These are phyloP conservation scores for Cercopithecus petaurista DNA, from an alignment of 2,797 vertebrate species.

Conservation along the genomic window DNA sequence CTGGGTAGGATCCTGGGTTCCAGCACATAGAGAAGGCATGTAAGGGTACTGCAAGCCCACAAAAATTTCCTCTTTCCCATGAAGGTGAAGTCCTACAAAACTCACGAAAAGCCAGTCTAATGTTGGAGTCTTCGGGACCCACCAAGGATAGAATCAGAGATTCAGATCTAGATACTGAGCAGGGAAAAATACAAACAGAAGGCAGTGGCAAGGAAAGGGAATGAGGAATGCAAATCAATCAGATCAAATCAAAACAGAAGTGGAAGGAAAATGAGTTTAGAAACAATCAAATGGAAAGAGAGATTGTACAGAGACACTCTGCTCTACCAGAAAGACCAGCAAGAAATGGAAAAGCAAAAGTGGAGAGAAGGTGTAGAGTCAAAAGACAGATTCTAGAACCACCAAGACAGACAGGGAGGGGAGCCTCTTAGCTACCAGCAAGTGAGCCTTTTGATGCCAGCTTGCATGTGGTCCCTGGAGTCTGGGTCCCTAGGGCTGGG, in stretches of 20 bases:
- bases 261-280: neutral
- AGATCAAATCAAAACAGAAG: neutral
- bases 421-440: neutral
- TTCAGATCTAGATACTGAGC: neutral
- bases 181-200: neutral
- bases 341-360: neutral
- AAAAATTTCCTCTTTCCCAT: neutral
- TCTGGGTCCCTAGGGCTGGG: neutral
- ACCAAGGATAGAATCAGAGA: neutral
- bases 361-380: neutral
- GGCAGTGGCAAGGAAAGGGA: neutral
- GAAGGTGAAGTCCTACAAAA: neutral
- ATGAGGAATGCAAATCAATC: neutral
- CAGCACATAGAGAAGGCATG: neutral
- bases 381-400: conserved; percentile 3
- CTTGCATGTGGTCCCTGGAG: neutral
- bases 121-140: neutral
- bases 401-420: neutral
- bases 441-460: neutral
- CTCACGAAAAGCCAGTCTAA: neutral
- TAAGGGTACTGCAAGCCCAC: neutral
- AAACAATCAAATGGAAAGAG: conserved; percentile 15
- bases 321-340: neutral
- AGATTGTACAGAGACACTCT: neutral
- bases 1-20: neutral